Percentiles rank a stretch among this genome's conserved stretches.
Evolutionary conservation across 2,888 invertebrate species (phyloP).

Genomic region (Cerceris rybyensis): DNA sequence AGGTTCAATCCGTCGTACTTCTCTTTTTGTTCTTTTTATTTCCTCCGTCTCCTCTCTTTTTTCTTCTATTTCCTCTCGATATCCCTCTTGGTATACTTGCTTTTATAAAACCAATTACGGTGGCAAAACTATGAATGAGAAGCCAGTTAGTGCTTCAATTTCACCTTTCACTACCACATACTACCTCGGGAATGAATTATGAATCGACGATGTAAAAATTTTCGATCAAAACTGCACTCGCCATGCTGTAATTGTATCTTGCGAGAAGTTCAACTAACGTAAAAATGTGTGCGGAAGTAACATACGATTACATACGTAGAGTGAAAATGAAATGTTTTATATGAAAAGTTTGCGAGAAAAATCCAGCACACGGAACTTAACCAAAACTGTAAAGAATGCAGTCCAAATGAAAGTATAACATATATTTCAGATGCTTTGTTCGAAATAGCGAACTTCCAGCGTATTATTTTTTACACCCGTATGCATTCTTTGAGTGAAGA

Average conservation of each 20-base stretch:
- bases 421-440: background rate
- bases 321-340: background rate
- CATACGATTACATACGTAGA: background rate
- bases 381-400: slow-evolving; percentile 3
- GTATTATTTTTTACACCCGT: no score
- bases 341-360: background rate
- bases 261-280: background rate
- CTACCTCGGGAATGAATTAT: background rate
- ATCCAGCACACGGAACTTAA: background rate
- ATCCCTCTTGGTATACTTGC: slow-evolving; percentile 16
- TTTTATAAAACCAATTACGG: slow-evolving; percentile 30
- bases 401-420: slow-evolving; percentile 1
- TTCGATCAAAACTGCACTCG: background rate
- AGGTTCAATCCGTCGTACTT: slow-evolving; percentile 27
- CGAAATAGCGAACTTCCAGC: background rate
- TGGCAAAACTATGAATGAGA: slow-evolving; percentile 11
- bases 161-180: background rate
- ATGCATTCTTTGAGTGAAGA: no score
- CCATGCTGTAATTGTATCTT: background rate
- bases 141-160: no score
- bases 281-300: background rate
- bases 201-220: background rate
- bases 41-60: slow-evolving; percentile 2
- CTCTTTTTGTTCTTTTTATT: slow-evolving; percentile 18
- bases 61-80: slow-evolving; percentile 20